These are phyloP conservation scores for Busseola fusca DNA, from an alignment of 2,888 invertebrate genomes.

Conservation along the genomic window DNA sequence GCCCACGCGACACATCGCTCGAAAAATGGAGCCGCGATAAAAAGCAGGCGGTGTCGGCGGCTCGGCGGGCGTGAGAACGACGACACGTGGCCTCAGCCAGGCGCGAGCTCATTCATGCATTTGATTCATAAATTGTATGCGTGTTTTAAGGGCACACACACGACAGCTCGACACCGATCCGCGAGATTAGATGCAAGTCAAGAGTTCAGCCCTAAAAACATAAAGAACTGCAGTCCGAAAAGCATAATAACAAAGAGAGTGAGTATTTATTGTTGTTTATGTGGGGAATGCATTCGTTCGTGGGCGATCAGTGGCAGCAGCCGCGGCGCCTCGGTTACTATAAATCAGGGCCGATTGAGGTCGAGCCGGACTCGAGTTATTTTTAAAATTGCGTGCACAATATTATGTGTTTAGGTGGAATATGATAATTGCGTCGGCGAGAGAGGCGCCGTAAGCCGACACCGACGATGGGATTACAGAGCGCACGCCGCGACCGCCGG, in stretches of 20 bases:
- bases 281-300: constrained; percentile 74
- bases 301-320: constrained; percentile 67
- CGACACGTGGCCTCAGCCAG: constrained; percentile 81
- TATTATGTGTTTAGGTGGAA: constrained; percentile 89
- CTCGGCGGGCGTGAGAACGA: constrained; percentile 84
- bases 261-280: constrained; percentile 72
- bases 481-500: constrained; percentile 72
- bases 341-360: constrained; percentile 86
- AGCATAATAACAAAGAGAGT: constrained; percentile 42
- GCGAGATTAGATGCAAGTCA: constrained; percentile 42
- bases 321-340: constrained; percentile 74
- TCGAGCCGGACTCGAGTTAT: constrained; percentile 86
- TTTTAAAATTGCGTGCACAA: constrained; percentile 89
- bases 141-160: constrained; percentile 69
- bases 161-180: constrained; percentile 52
- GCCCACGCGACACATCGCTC: constrained; percentile 82
- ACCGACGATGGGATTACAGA: constrained; percentile 87
- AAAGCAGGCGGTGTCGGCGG: constrained; percentile 77
- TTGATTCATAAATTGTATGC: constrained; percentile 86
- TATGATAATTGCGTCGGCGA: constrained; percentile 86
- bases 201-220: constrained; percentile 17
- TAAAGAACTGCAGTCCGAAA: constrained; percentile 8
- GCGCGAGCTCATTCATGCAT: constrained; percentile 86
- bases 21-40: constrained; percentile 81
- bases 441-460: constrained; percentile 87